A percentile compares a stretch with the other conserved stretches of the same genome.
Conservation (phyloP, 64 coral and sea anemone species). For the Acropora yongei region DNA sequence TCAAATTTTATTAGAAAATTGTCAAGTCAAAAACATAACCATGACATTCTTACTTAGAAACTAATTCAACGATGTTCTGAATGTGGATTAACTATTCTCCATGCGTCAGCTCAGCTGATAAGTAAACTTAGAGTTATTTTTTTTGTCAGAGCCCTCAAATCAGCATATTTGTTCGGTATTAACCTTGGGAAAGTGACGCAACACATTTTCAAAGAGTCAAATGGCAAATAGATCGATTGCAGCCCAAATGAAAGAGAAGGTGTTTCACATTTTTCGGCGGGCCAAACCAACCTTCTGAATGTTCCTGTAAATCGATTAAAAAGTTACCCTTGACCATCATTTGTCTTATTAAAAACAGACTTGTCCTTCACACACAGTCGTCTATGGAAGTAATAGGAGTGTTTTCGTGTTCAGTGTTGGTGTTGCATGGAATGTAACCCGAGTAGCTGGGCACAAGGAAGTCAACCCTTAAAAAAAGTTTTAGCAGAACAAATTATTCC, state of each 20-base stretch:
- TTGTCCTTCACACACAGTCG: not conserved
- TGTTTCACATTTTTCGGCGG: not conserved
- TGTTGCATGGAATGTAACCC: not conserved
- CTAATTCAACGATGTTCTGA: not conserved
- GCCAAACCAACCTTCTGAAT: not conserved
- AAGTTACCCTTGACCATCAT: conserved; percentile 16
- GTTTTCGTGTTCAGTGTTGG: not conserved
- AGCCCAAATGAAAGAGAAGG: too few relatives aligned
- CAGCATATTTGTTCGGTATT: not conserved
- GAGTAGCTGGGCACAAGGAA: not conserved
- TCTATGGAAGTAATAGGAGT: not conserved
- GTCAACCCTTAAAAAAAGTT: too few relatives aligned
- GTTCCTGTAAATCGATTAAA: not conserved
- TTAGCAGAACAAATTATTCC: too few relatives aligned
- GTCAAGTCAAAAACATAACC: too few relatives aligned
- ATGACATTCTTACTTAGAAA: not conserved
- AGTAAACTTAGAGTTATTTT: too few relatives aligned
- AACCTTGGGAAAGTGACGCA: not conserved
- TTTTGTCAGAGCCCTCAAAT: too few relatives aligned
- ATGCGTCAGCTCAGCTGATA: too few relatives aligned
- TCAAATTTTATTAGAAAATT: too few relatives aligned
- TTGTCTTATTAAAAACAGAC: not conserved
- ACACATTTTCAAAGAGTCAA: too few relatives aligned
- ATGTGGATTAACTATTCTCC: not conserved
- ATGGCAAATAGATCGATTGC: too few relatives aligned